Evolutionary conservation across 2,797 vertebrate species (phyloP).

Genomic region (Acridotheres tristis): DNA sequence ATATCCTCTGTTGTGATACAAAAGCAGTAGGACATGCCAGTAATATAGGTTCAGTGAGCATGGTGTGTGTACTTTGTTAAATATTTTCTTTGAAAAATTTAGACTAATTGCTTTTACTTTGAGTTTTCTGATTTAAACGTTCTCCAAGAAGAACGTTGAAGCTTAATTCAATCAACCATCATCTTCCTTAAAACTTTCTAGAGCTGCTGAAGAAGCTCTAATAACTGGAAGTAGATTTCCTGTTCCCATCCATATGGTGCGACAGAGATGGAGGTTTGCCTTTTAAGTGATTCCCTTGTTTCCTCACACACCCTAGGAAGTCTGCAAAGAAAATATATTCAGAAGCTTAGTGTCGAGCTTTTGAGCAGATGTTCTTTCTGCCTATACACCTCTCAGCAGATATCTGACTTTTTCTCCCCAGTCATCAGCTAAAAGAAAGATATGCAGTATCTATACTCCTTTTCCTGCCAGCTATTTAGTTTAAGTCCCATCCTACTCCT

Average conservation of each 20-base stretch:
- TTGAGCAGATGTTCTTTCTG: slow-evolving; percentile 18
- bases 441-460: background rate
- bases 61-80: fast-evolving
- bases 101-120: background rate
- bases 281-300: background rate
- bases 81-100: background rate
- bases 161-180: background rate
- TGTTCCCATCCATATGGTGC: background rate
- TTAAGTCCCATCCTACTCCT: background rate
- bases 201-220: background rate
- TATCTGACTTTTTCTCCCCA: background rate
- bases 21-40: background rate
- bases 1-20: background rate
- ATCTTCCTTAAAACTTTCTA: background rate
- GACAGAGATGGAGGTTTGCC: background rate
- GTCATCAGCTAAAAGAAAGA: slow-evolving; percentile 11
- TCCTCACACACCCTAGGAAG: background rate
- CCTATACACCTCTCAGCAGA: background rate
- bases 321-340: background rate
- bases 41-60: background rate
- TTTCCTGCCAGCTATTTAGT: background rate
- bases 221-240: background rate
- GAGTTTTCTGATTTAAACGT: background rate
- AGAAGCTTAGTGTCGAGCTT: slow-evolving; percentile 14
- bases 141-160: background rate